Conservation (phyloP, 2,888 invertebrate species). For the Apantesis nais region DNA sequence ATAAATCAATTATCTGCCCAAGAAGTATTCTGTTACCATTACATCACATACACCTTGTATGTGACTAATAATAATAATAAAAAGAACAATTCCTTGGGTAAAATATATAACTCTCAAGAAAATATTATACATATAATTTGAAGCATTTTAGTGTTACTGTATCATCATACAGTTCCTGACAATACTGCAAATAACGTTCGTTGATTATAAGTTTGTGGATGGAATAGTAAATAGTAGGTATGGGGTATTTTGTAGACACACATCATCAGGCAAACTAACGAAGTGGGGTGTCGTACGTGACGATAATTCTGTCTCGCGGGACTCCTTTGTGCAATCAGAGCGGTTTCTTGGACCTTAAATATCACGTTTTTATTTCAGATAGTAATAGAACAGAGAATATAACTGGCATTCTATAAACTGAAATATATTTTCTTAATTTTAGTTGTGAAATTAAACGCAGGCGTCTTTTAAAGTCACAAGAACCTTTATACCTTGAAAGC, state of each 20-base stretch:
- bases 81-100: background rate
- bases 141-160: background rate
- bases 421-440: background rate
- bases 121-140: background rate
- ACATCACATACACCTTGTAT: no score
- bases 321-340: conserved; percentile 83
- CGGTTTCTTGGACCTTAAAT: conserved; percentile 74
- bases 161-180: conserved; percentile 13
- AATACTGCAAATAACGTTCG: conserved; percentile 29
- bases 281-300: conserved; percentile 77
- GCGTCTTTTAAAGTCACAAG: no score
- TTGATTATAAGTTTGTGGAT: conserved; percentile 43
- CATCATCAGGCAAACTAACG: conserved; percentile 69
- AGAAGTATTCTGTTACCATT: no score
- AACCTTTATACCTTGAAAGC: no score
- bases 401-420: background rate
- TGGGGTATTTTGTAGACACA: conserved; percentile 43
- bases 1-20: no score
- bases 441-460: background rate
- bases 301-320: conserved; percentile 79
- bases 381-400: conserved; percentile 37
- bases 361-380: conserved; percentile 57
- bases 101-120: background rate
- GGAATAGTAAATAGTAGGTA: conserved; percentile 49
- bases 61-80: no score